A percentile compares a stretch with the other conserved stretches of the same genome.
These are phyloP conservation scores for Actias luna DNA, from an alignment of 2,888 invertebrate genomes.

Conservation along the genomic window DNA sequence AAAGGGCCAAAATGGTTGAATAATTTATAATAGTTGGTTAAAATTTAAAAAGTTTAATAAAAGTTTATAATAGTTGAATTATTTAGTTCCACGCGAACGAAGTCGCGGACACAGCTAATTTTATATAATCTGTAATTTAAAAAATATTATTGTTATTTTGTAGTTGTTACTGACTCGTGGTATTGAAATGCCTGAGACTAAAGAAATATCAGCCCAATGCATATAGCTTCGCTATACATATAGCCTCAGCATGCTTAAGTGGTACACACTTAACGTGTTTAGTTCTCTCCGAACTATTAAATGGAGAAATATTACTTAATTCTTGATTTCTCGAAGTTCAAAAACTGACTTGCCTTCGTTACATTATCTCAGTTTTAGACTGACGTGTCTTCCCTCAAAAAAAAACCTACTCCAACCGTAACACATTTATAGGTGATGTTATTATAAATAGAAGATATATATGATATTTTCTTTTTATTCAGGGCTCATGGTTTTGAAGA, in stretches of 20 bases:
- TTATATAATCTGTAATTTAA: neutral
- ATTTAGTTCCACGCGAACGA: no score
- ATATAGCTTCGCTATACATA: no score
- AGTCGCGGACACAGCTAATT: no score
- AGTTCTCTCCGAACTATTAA: neutral
- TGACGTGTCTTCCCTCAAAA: neutral
- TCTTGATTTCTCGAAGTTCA: neutral
- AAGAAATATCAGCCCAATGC: neutral
- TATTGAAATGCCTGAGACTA: neutral
- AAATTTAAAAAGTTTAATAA: no score
- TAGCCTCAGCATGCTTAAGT: neutral
- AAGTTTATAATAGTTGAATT: no score
- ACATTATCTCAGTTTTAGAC: no score
- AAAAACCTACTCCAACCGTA: neutral
- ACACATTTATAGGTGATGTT: neutral
- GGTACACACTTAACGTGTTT: neutral
- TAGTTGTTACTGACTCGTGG: neutral
- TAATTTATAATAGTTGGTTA: no score
- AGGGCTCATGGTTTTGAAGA: constrained; percentile 57
- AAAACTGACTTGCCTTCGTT: no score
- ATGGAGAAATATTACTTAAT: neutral
- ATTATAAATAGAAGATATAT: neutral
- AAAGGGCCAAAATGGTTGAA: no score
- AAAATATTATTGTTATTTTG: neutral
- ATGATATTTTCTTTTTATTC: constrained; percentile 11